These are phyloP conservation scores for Scaptodrosophila latifasciaeformis DNA, from an alignment of 2,888 invertebrate genomes.

Conservation along the genomic window DNA sequence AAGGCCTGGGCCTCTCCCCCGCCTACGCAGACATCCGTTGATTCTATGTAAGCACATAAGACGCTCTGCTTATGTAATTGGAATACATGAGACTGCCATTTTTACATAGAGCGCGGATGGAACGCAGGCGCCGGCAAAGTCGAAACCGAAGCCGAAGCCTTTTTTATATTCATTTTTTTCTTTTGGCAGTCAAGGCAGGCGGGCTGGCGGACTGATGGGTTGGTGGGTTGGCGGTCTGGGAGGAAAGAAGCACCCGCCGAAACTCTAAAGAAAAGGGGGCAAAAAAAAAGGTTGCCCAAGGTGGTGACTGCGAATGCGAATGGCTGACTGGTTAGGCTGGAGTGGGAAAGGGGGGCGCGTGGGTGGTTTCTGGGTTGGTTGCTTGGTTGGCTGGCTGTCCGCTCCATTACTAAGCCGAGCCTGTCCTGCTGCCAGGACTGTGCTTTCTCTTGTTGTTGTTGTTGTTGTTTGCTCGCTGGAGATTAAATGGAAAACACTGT, in stretches of 20 bases:
- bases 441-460: slow-evolving; percentile 21
- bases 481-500: slow-evolving; percentile 67
- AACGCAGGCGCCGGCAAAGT: slow-evolving; percentile 33
- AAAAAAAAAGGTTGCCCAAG: slow-evolving; percentile 33
- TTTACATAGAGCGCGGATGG: slow-evolving; percentile 37
- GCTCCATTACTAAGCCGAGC: too few relatives aligned
- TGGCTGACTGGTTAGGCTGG: too few relatives aligned
- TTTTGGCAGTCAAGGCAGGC: too few relatives aligned
- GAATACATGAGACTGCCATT: slow-evolving; percentile 55
- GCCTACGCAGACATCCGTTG: background rate
- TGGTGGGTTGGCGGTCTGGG: too few relatives aligned
- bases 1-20: background rate
- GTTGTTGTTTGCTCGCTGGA: slow-evolving; percentile 58
- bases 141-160: slow-evolving; percentile 32
- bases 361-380: background rate
- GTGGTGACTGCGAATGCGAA: slow-evolving; percentile 2
- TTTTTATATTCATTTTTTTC: slow-evolving; percentile 27
- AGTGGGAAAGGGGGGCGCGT: background rate
- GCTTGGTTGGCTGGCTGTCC: background rate
- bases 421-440: slow-evolving; percentile 5
- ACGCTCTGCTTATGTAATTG: slow-evolving; percentile 52
- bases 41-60: slow-evolving; percentile 55
- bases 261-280: slow-evolving; percentile 58
- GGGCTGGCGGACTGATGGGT: too few relatives aligned
- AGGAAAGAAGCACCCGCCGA: too few relatives aligned